Percentiles rank a stretch among this genome's conserved stretches.
phyloP scores from a whole-genome alignment of 2,113 vertebrate species.

The Scomber japonicus region DNA sequence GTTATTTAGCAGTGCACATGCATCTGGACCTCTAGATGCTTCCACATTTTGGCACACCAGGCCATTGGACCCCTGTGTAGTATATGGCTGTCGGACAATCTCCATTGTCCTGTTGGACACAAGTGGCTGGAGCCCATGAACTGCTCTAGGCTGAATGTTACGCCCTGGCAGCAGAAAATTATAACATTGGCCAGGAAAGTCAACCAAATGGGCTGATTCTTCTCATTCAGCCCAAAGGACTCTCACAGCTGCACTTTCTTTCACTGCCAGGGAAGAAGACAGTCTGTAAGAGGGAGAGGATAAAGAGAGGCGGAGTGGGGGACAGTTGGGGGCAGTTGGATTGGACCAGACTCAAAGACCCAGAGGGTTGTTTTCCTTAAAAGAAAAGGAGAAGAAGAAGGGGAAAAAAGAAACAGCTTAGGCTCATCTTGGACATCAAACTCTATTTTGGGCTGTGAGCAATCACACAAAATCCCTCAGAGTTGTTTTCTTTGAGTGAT shows the following conservation, averaged over 20 bases:
- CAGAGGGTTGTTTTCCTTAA: slow-evolving; percentile 55
- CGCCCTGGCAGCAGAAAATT: slow-evolving; percentile 65
- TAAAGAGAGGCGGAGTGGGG: slow-evolving; percentile 57
- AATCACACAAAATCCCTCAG: slow-evolving; percentile 52
- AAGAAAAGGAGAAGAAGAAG: not conserved
- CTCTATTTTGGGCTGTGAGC: slow-evolving; percentile 46
- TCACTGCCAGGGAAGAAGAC: slow-evolving; percentile 70
- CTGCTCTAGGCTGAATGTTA: slow-evolving; percentile 56
- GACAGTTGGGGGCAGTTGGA: slow-evolving; percentile 63
- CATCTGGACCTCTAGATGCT: slow-evolving; percentile 18
- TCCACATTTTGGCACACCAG: slow-evolving; percentile 35
- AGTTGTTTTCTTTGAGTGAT: slow-evolving; percentile 61
- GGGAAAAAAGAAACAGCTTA: slow-evolving; percentile 40
- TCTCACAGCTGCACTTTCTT: slow-evolving; percentile 80
- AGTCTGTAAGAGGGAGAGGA: slow-evolving; percentile 64
- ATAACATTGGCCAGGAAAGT: slow-evolving; percentile 72
- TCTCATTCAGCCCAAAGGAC: slow-evolving; percentile 76
- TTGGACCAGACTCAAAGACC: slow-evolving; percentile 68
- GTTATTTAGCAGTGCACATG: slow-evolving; percentile 4
- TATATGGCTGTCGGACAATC: slow-evolving; percentile 55
- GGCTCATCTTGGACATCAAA: slow-evolving; percentile 61
- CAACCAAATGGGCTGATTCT: slow-evolving; percentile 79
- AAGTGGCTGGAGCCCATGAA: slow-evolving; percentile 63
- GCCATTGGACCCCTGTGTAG: slow-evolving; percentile 36
- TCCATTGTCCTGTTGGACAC: slow-evolving; percentile 65